Evolutionary conservation across 1,140 invertebrate species (phyloP).

Genomic region (Temnothorax curvispinosus): DNA sequence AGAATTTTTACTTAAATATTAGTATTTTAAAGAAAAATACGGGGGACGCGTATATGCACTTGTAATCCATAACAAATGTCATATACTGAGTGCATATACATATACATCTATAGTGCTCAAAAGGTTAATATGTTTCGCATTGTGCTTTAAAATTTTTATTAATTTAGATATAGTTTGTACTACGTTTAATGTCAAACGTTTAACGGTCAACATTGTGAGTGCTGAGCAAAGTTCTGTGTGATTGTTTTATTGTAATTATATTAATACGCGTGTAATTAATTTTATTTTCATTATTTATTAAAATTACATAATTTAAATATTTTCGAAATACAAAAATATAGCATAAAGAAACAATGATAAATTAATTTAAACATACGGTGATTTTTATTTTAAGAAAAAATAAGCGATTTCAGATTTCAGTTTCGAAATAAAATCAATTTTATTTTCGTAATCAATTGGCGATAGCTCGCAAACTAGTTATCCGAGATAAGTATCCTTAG

Average conservation of each 20-base stretch:
- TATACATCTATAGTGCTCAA: not conserved
- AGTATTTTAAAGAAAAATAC: no score
- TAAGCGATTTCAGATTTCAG: no score
- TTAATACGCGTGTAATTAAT: not conserved
- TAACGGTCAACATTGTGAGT: not conserved
- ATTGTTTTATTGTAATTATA: not conserved
- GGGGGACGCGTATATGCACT: no score
- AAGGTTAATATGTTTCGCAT: not conserved
- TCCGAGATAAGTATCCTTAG: not conserved
- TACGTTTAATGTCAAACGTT: not conserved
- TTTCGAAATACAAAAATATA: not conserved
- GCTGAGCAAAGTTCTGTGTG: not conserved
- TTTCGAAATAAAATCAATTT: not conserved
- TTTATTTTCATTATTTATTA: not conserved
- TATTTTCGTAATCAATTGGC: not conserved
- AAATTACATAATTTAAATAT: not conserved
- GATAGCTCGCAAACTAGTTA: not conserved
- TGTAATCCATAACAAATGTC: no score
- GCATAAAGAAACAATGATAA: not conserved
- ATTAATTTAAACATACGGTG: not conserved
- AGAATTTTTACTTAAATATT: not conserved
- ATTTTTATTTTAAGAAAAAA: not conserved
- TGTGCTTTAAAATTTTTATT: not conserved
- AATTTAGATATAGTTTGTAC: not conserved
- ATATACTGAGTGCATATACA: not conserved